Evolutionary conservation across 2,888 invertebrate species (phyloP).

Genomic region (Dryocosmus kuriphilus): DNA sequence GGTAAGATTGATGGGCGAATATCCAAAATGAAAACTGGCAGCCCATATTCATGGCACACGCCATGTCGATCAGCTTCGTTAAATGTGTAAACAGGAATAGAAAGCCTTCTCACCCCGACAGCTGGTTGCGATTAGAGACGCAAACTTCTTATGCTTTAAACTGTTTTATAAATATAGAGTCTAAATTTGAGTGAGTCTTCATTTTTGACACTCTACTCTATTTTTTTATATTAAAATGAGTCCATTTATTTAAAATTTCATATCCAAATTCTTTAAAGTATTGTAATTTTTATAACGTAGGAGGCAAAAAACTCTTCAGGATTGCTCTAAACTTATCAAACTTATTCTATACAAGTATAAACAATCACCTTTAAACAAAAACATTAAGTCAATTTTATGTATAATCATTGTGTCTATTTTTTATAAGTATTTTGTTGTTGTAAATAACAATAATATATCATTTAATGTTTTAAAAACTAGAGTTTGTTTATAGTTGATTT

Average conservation of each 20-base stretch:
- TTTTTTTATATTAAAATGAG: neutral
- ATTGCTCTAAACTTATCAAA: too few relatives aligned
- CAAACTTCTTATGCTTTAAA: slow-evolving; percentile 23
- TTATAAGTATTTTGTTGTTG: too few relatives aligned
- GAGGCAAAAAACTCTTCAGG: too few relatives aligned
- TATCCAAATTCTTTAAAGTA: too few relatives aligned
- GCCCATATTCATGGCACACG: slow-evolving; percentile 35
- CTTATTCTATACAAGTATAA: too few relatives aligned
- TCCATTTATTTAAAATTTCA: neutral
- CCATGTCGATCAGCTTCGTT: slow-evolving; percentile 41
- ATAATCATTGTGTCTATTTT: too few relatives aligned
- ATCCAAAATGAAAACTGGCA: slow-evolving; percentile 32
- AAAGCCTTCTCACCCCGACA: slow-evolving; percentile 33
- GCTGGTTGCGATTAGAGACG: slow-evolving; percentile 36
- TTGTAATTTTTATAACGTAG: too few relatives aligned
- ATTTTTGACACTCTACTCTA: neutral
- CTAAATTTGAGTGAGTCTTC: slow-evolving; percentile 10
- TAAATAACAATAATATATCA: neutral
- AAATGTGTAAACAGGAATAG: slow-evolving; percentile 37
- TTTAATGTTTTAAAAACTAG: neutral
- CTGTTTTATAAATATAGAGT: slow-evolving; percentile 32
- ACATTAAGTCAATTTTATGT: too few relatives aligned
- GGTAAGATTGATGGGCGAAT: slow-evolving; percentile 37
- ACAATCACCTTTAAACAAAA: too few relatives aligned
- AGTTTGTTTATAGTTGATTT: too few relatives aligned